Conservation (phyloP, 2,888 invertebrate species). For the Chloroclysta siterata region DNA sequence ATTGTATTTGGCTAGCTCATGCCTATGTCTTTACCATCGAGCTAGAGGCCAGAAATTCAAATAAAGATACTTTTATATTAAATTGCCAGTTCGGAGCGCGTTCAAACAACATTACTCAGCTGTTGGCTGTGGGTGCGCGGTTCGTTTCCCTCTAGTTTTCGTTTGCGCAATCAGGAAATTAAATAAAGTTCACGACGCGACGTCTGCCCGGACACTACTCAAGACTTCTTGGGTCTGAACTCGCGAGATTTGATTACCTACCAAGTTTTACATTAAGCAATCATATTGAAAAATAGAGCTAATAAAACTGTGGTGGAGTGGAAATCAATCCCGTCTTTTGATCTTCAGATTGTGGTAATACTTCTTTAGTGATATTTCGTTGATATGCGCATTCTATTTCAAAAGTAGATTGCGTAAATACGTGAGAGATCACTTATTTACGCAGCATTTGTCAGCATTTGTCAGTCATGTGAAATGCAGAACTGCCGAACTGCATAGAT, state of each 20-base stretch:
- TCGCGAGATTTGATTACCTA: slow-evolving; percentile 33
- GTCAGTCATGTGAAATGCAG: no score
- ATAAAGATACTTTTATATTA: slow-evolving; percentile 56
- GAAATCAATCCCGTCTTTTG: slow-evolving; percentile 4
- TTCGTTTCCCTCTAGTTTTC: slow-evolving; percentile 58
- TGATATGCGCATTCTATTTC: neutral
- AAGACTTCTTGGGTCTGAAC: slow-evolving; percentile 35
- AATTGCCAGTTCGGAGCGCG: slow-evolving; percentile 53
- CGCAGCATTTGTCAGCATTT: no score
- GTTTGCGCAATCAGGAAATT: slow-evolving; percentile 70
- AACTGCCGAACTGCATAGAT: no score
- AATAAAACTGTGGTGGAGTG: slow-evolving; percentile 1
- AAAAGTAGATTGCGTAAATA: no score
- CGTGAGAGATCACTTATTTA: neutral
- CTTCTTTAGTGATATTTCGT: neutral
- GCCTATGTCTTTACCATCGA: no score
- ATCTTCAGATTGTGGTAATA: neutral
- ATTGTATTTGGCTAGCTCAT: neutral
- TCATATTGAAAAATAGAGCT: slow-evolving; percentile 10
- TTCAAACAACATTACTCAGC: slow-evolving; percentile 56
- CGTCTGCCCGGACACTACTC: slow-evolving; percentile 43
- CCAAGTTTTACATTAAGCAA: slow-evolving; percentile 29
- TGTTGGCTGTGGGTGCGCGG: slow-evolving; percentile 46
- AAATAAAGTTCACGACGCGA: slow-evolving; percentile 62
- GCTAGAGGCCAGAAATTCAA: slow-evolving; percentile 45